Base-by-base conservation (phyloP, 2,888 invertebrate species). In the Lottia gigantea region DNA sequence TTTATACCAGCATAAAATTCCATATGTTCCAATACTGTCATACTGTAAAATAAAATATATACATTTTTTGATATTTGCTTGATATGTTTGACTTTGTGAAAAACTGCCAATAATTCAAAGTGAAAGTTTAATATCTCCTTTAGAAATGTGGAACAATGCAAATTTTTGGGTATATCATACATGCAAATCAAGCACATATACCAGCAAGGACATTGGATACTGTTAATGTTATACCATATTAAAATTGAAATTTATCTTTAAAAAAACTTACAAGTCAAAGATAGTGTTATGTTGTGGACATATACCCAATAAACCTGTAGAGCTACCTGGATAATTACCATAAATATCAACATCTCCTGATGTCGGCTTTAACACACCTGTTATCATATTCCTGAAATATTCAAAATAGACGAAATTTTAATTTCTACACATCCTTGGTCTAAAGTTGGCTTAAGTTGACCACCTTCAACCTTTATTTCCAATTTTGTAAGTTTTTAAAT, bases 281-380 rank as follows among this genome's bases (percentile, higher is more conserved):
- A 90, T 79, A 2, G 87, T 82, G 75, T 90, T 88, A 71, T 88
- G 85, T 75, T 90, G 90, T 2, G 89, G 88, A 80, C 90, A 90
- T 64, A 88, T 80, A n/a, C 90, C 89, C 25, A 90, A 73, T 45
- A 73, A 74, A 6, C 72, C 71, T 12, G 71, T 73, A 46, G 72
- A 72, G 8, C 70, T 72, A 4, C 62, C 62, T 7, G 76, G 61
- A 19, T 78, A 72, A 67, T 73, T 72, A 46, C 80, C 80, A 66
- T 80, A 76, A 31, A 83, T 74, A 46, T 71, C 61, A 6, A 83
- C 82, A 40, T 75, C 74, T 11, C 87, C 87, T 23, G 68, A 66
- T 0, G 81, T 80, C 3, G 87, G 85, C 25, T 81, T 72, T 47
- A 84, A 71, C 31, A 86, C 75, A 14, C 88, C 88, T 26, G 82